Evolutionary conservation across 2,113 vertebrate species (phyloP).

Genomic region (Sapajus apella): DNA sequence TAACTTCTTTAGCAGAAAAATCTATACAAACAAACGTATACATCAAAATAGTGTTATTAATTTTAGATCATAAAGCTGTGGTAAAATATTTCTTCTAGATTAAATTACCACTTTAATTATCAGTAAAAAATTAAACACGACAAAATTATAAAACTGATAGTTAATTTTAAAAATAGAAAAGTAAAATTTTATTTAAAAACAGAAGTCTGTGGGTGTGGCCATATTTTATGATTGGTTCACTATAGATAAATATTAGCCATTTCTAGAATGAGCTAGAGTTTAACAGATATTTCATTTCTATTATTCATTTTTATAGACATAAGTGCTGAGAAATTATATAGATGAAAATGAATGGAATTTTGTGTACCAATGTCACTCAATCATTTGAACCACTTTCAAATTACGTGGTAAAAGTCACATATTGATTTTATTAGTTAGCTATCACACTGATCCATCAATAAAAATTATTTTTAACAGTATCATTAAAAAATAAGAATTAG

Average conservation of each 20-base stretch:
- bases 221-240: neutral
- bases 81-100: neutral
- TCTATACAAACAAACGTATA: neutral
- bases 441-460: neutral
- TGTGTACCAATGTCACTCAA: neutral
- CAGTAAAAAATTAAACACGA: neutral
- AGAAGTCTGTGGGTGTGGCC: neutral
- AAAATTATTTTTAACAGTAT: neutral
- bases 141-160: neutral
- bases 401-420: neutral
- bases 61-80: neutral
- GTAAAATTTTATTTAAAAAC: slow-evolving; percentile 2
- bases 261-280: neutral
- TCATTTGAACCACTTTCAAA: neutral
- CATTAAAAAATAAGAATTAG: neutral
- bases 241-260: neutral
- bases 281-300: neutral
- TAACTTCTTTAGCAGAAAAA: neutral
- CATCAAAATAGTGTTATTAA: neutral
- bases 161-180: neutral
- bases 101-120: neutral
- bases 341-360: neutral
- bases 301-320: neutral
- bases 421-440: neutral
- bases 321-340: too few species aligned